Evolutionary conservation across 1,140 invertebrate genomes (phyloP), one percentile per base, ranked within the genome.

Genomic region (Manduca sexta): DNA sequence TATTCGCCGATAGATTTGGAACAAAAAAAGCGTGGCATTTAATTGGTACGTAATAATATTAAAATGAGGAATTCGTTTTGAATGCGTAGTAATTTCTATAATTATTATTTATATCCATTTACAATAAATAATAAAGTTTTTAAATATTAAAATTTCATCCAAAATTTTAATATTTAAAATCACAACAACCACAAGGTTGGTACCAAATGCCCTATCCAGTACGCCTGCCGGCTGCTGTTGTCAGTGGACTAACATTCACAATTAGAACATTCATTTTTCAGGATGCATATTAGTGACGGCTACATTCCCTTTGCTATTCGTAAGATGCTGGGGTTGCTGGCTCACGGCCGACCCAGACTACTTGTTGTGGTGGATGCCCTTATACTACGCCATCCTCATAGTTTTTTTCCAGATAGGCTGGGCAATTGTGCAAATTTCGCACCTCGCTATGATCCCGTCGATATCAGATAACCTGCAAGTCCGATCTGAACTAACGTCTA

Each of bases 341-440:
- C 64, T 52, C 62, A 54, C 53, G 46, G 72, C 26, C 3, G 52
- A 67, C 14, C 52, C 67, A 0, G 65, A 67, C 3, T 84, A 84
- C 48, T 60, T 84, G 10, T 40, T 81, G 30, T 89, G 86, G 86
- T 88, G 88, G 60, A 87, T 90, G 69, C 86, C 92, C 4, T 56
- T 93, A 0, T 94, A 93, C 75, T 96, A 95, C 74, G 87, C 91
- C 1, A 74, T 89, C 14, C 92, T 95, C 54, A 95, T 97, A 45
- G 87, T 91, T 15, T 77, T 96, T 31, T 97, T 97, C 80, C 96
- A 98, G 88, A 92, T 93, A 57, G 95, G 95, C 6, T 97, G 96
- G 96, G 95, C 95, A 3, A 86, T 92, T 5, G 93, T 94, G 6
- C 96, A 98, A 87, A 96, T 97, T 56, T 93, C 95, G 5, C 96